Evolutionary conservation across 1,140 invertebrate species (phyloP).

Genomic region (Vanessa tameamea): DNA sequence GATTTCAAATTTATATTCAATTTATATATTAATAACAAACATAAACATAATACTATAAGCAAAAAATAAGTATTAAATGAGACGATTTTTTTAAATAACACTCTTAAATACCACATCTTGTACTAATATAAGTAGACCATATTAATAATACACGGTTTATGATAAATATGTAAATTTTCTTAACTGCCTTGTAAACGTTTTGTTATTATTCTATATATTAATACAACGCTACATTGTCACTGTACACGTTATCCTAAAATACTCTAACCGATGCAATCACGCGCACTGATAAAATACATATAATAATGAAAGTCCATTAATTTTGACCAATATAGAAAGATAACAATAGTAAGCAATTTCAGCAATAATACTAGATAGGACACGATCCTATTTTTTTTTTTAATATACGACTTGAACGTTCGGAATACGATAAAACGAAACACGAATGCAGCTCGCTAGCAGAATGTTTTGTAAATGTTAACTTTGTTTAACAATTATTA

Average conservation of each 20-base stretch:
- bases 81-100: slow-evolving; percentile 3
- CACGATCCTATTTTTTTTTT: not conserved
- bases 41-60: slow-evolving; percentile 19
- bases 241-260: not conserved
- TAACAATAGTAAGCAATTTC: not conserved
- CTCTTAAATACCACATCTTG: slow-evolving; percentile 16
- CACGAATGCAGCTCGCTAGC: not conserved
- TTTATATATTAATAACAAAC: slow-evolving; percentile 16
- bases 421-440: not conserved
- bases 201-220: not conserved
- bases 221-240: not conserved
- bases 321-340: not conserved
- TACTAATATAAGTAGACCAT: not conserved
- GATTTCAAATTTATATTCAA: not conserved
- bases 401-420: not conserved
- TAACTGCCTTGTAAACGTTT: not conserved
- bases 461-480: slow-evolving; percentile 43
- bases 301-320: slow-evolving; percentile 1
- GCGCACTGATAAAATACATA: not conserved
- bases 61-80: slow-evolving; percentile 13
- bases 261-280: not conserved
- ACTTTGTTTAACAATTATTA: slow-evolving; percentile 22
- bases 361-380: not conserved
- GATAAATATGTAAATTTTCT: no score
- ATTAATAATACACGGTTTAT: not conserved